Evolutionary conservation across 2,888 invertebrate species (phyloP), one percentile per base, ranked within the genome.

Genomic region (Automeris io): DNA sequence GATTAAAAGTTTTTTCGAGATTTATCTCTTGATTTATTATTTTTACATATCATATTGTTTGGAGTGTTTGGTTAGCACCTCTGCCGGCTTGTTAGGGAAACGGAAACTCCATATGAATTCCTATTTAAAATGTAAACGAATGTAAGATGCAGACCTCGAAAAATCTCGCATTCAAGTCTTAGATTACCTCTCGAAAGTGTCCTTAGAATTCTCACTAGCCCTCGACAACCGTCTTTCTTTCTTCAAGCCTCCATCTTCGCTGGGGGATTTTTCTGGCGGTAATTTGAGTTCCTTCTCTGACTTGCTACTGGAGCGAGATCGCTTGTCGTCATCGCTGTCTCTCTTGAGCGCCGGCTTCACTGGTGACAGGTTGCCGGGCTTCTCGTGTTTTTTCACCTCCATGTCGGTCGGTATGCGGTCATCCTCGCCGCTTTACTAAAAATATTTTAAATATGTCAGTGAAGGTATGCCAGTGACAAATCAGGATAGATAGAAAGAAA

Each of bases 351-450:
- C 54, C 46, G 64, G 66, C 55, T 67, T 78, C 43, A 78, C 68
- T 42, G 85, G 85, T 55, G 85, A 83, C 45, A 80, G 54, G 55
- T 69, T 85, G 72, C 81, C 81, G 54, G 80, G 59, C 63, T 80
- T 82, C 35, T 83, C 85, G 55, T 67, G 65, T 54, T 74, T 79
- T 61, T 83, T 86, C 77, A 86, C 62, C 82, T 86, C 85, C 85
- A 85, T 83, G 70, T 71, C 71, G 70, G 58, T 40, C 50, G 54
- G 42, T 57, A 57, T 49, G 48, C 46, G 56, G 59, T 69, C 81
- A 79, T 85, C 61, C 51, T 75, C 58, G 52, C 58, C 47, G 61
- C 43, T 47, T 57, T 51, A 46, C 79, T 81, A 59, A 3, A 54
- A 58, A 47, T 44, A 18, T 21, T 9, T 23, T 12, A 13, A 9